Percentiles rank a stretch among this genome's conserved stretches.
These are phyloP conservation scores for Dermatemys mawii DNA, from an alignment of 2,113 vertebrate genomes.

Conservation along the genomic window DNA sequence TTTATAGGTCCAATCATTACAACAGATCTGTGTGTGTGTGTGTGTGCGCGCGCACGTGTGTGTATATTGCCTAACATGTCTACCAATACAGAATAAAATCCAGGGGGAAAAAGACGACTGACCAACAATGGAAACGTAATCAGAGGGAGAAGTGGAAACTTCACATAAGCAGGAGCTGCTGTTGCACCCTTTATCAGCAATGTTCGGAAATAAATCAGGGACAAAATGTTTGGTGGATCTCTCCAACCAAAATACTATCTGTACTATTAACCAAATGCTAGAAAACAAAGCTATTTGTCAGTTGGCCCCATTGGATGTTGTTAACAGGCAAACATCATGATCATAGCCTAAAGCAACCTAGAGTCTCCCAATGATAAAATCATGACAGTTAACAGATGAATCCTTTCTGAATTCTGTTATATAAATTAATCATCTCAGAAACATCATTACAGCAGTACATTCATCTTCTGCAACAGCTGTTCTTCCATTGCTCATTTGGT, in stretches of 20 bases:
- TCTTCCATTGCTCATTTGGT: slow-evolving; percentile 37
- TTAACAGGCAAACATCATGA: slow-evolving; percentile 68
- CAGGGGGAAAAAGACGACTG: not conserved
- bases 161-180: slow-evolving; percentile 31
- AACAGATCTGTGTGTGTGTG: no score
- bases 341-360: slow-evolving; percentile 60
- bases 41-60: no score
- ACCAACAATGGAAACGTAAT: slow-evolving; percentile 23
- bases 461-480: slow-evolving; percentile 73
- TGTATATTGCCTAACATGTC: no score
- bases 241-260: slow-evolving; percentile 54
- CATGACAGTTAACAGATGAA: slow-evolving; percentile 75
- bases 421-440: slow-evolving; percentile 78
- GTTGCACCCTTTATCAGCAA: slow-evolving; percentile 59
- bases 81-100: not conserved
- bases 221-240: slow-evolving; percentile 61
- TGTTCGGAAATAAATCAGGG: slow-evolving; percentile 22
- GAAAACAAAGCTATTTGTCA: slow-evolving; percentile 78
- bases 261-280: slow-evolving; percentile 63
- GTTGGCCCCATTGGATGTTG: slow-evolving; percentile 63
- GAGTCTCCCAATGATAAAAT: slow-evolving; percentile 64
- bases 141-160: slow-evolving; percentile 45
- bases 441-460: slow-evolving; percentile 73
- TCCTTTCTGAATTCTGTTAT: slow-evolving; percentile 74
- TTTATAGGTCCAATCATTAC: no score